A percentile compares a stretch with the other conserved stretches of the same genome.
Conservation (phyloP, 1,140 invertebrate genomes). For the Caenorhabditis inopinata region DNA sequence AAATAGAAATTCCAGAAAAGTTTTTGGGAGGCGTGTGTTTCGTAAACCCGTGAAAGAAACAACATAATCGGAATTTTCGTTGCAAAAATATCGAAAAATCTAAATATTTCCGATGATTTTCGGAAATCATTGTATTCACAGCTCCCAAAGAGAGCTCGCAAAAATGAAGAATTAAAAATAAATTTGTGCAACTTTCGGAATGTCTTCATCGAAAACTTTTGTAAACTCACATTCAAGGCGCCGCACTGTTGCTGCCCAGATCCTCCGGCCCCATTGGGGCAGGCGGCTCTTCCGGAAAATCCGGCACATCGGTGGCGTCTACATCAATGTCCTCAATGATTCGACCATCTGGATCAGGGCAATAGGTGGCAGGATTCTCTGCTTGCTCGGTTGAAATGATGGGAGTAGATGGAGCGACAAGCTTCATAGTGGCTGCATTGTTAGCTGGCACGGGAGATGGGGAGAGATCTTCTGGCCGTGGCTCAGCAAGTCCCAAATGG, state of each 20-base stretch:
- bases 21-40: no score
- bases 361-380: background rate
- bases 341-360: background rate
- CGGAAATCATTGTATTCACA: no score
- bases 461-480: background rate
- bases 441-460: background rate
- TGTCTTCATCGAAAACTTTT: no score
- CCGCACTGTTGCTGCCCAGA: constrained; percentile 6
- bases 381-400: background rate
- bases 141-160: no score
- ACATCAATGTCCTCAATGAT: background rate
- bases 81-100: no score
- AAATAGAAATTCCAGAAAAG: no score
- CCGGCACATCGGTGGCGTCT: background rate
- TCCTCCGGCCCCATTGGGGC: constrained; percentile 21
- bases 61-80: no score
- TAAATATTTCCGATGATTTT: no score
- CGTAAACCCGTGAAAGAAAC: no score
- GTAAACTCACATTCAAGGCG: background rate
- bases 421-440: background rate
- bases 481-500: background rate
- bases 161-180: no score
- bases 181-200: no score
- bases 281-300: constrained; percentile 28
- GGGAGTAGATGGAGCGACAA: background rate